Percentiles rank a stretch among this genome's conserved stretches.
phyloP scores from a whole-genome alignment of 2,113 vertebrate genomes.

The Myotis davidii region DNA sequence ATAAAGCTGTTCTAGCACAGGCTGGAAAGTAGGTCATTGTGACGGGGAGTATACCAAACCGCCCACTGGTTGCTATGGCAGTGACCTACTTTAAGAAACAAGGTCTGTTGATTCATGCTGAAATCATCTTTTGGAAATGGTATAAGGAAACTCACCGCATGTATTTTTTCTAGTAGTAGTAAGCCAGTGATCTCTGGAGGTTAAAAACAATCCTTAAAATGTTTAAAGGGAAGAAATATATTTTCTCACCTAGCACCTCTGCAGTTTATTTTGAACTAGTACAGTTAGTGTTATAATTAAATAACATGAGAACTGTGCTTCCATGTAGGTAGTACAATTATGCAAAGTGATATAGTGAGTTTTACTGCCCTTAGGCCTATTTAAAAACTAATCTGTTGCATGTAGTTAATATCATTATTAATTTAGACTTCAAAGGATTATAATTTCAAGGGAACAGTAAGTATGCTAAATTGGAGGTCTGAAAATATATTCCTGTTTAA shows the following conservation, averaged over 20 bases:
- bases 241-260: constrained; percentile 52
- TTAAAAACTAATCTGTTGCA: constrained; percentile 17
- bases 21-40: constrained; percentile 91
- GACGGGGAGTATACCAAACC: constrained; percentile 86
- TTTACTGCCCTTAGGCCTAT: constrained; percentile 38
- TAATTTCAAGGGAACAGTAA: neutral
- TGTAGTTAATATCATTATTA: constrained; percentile 30
- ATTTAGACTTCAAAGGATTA: constrained; percentile 2
- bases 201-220: constrained; percentile 35
- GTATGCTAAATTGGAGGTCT: neutral
- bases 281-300: constrained; percentile 44
- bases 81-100: constrained; percentile 91
- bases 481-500: constrained; percentile 36
- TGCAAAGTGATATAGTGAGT: neutral
- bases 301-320: constrained; percentile 32
- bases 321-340: neutral
- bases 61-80: constrained; percentile 84
- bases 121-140: constrained; percentile 82
- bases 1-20: constrained; percentile 77
- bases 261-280: constrained; percentile 47
- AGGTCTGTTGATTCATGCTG: constrained; percentile 88
- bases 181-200: constrained; percentile 35
- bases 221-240: constrained; percentile 52
- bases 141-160: constrained; percentile 77
- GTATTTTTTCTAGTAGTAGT: constrained; percentile 50